Percentiles rank a stretch among this genome's conserved stretches.
These are phyloP conservation scores for Sitta carolinensis DNA, from an alignment of 2,797 vertebrate genomes.

Conservation along the genomic window DNA sequence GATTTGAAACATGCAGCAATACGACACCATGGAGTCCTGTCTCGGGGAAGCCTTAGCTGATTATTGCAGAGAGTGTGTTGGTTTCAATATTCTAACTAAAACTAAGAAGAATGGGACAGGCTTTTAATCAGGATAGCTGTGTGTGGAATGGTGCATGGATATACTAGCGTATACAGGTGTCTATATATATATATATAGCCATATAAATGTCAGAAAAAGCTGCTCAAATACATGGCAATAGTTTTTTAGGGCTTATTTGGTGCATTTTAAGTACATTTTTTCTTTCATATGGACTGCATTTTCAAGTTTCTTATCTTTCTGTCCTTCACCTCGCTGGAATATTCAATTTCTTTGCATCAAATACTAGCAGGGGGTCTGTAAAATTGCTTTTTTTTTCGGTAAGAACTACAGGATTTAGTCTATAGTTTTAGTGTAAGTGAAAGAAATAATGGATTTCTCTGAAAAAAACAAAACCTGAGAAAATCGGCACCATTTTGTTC, in stretches of 20 bases:
- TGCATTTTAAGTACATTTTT: not conserved
- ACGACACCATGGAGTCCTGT: not conserved
- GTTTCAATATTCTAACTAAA: not conserved
- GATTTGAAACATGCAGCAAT: not conserved
- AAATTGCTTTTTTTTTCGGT: not conserved
- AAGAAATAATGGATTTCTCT: constrained; percentile 24
- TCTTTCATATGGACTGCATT: not conserved
- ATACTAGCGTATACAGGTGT: not conserved
- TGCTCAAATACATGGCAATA: not conserved
- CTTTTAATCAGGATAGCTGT: not conserved
- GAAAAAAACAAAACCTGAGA: not conserved
- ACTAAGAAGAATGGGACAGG: not conserved
- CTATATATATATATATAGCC: not conserved
- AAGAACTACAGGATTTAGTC: not conserved
- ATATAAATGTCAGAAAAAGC: not conserved
- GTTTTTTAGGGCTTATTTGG: not conserved
- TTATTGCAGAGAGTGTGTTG: not conserved
- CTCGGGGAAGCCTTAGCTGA: not conserved
- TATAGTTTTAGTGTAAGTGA: constrained; percentile 40
- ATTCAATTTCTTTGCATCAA: constrained; percentile 2
- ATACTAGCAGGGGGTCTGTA: not conserved
- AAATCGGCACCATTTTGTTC: not conserved
- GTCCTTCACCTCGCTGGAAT: not conserved
- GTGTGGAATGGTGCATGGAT: not conserved
- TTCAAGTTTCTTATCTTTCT: not conserved